Conservation (phyloP, 2,113 vertebrate species). For the Monarcha castaneiventris region DNA sequence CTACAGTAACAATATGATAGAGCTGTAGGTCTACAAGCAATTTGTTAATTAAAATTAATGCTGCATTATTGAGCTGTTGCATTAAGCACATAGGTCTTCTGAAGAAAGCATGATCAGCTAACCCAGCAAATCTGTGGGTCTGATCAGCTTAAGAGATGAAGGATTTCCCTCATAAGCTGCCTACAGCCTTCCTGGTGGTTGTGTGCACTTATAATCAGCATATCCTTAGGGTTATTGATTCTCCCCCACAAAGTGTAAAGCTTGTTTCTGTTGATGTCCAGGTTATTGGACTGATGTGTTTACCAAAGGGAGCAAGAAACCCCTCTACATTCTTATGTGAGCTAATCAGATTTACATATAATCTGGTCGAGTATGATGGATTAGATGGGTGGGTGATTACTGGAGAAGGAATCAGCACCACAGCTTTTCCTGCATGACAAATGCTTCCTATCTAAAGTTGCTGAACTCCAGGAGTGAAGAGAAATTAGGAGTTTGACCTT, state of each 20-base stretch:
- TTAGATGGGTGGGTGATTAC: not conserved
- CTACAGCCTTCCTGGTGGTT: not conserved
- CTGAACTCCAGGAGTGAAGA: not conserved
- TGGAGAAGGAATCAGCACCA: not conserved
- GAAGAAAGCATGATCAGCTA: not conserved
- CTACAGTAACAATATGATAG: not conserved
- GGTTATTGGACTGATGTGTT: not conserved
- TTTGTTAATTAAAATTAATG: slow-evolving; percentile 31
- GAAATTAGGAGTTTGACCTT: not conserved
- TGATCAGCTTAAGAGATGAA: not conserved
- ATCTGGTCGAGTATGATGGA: not conserved
- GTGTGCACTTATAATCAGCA: not conserved
- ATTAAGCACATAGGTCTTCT: not conserved
- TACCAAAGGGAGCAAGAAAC: not conserved
- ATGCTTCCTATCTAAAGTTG: not conserved
- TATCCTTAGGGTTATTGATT: not conserved
- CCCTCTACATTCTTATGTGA: not conserved
- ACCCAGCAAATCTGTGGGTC: not conserved
- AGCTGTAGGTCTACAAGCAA: not conserved
- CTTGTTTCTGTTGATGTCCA: not conserved
- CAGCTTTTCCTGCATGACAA: not conserved
- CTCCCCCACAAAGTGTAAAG: not conserved
- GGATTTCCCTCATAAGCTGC: not conserved
- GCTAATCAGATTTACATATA: not conserved
- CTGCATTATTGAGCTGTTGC: not conserved